Conservation (phyloP, 2,888 invertebrate genomes). For the Thalpophila matura region DNA sequence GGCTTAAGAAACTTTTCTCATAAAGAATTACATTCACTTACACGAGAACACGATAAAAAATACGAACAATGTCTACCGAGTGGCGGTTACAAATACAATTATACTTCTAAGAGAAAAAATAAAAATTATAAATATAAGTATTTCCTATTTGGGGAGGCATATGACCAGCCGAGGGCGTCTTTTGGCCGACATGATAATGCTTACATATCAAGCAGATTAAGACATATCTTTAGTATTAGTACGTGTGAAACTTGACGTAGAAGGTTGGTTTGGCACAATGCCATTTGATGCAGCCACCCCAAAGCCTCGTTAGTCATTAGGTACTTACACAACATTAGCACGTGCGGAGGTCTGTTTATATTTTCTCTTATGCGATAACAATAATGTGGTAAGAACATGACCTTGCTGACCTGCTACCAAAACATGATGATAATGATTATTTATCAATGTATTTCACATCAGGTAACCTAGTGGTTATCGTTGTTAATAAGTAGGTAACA, state of each 20-base stretch:
- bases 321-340: slow-evolving; percentile 36
- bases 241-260: slow-evolving; percentile 17
- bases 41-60: too few relatives aligned
- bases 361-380: slow-evolving; percentile 43
- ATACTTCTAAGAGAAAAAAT: too few relatives aligned
- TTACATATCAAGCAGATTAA: too few relatives aligned
- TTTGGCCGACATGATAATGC: too few relatives aligned
- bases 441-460: slow-evolving; percentile 9
- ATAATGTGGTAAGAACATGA: slow-evolving; percentile 20
- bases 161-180: background rate
- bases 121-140: too few relatives aligned
- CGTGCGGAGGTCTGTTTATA: slow-evolving; percentile 42
- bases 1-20: too few relatives aligned
- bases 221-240: slow-evolving; percentile 1
- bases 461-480: too few relatives aligned
- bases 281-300: slow-evolving; percentile 27
- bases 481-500: slow-evolving; percentile 8
- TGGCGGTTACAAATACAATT: too few relatives aligned
- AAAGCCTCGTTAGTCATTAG: slow-evolving; percentile 36
- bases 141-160: background rate
- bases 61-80: too few relatives aligned
- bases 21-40: too few relatives aligned
- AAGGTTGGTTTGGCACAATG: slow-evolving; percentile 35
- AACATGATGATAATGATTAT: slow-evolving; percentile 22
- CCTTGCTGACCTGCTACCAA: slow-evolving; percentile 32